phyloP scores from a whole-genome alignment of 1,140 invertebrate species.

The Diprion similis region DNA sequence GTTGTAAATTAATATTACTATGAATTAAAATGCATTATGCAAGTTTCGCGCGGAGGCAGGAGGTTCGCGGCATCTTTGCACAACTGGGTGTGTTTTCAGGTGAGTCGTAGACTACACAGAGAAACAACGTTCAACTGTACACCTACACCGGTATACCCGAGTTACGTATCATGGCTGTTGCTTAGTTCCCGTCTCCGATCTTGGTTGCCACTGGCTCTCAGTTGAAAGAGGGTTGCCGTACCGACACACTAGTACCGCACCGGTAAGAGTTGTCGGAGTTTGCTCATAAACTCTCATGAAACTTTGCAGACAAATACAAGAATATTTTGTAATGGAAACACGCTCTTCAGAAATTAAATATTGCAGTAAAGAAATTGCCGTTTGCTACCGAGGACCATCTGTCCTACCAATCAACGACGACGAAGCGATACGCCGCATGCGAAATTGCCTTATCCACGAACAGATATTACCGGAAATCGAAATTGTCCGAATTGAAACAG shows the following conservation, averaged over 20 bases:
- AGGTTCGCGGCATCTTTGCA: constrained; percentile 26
- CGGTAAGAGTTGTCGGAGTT: constrained; percentile 36
- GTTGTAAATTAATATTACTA: constrained; percentile 40
- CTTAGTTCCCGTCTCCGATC: not conserved
- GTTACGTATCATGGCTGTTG: not conserved
- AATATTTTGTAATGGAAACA: constrained; percentile 55
- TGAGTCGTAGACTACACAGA: not conserved
- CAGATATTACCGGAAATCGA: too few species aligned
- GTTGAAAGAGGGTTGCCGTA: constrained; percentile 26
- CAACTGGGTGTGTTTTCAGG: not conserved
- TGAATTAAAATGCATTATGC: constrained; percentile 42
- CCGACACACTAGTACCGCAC: constrained; percentile 25
- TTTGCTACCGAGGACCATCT: not conserved
- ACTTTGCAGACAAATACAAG: constrained; percentile 55
- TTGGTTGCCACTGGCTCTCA: not conserved
- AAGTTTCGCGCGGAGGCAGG: constrained; percentile 36
- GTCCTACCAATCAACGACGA: too few species aligned
- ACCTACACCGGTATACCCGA: not conserved
- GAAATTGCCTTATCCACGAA: too few species aligned
- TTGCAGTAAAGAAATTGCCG: constrained; percentile 37
- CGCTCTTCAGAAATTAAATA: constrained; percentile 52
- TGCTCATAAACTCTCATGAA: constrained; percentile 52
- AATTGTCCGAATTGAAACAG: too few species aligned
- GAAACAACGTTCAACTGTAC: not conserved
- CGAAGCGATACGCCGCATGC: too few species aligned